phyloP scores from a whole-genome alignment of 2,113 vertebrate species.

The Romanogobio albipinnatus region DNA sequence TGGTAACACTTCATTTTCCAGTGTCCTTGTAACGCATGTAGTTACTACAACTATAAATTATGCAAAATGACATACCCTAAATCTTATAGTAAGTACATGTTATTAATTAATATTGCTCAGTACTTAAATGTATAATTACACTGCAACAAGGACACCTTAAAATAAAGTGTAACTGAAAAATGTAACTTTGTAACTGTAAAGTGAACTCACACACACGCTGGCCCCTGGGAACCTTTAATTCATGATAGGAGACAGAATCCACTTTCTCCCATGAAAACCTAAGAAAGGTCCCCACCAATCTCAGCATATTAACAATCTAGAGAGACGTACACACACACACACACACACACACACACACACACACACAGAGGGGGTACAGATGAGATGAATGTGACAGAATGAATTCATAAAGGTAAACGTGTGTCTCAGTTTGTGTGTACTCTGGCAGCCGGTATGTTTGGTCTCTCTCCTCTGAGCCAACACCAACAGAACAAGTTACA shows the following conservation, averaged over 20 bases:
- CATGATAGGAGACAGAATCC: constrained; percentile 5
- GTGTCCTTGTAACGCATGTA: too few relatives aligned
- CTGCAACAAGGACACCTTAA: too few relatives aligned
- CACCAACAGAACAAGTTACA: constrained; percentile 51
- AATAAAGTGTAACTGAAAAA: too few relatives aligned
- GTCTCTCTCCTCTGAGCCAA: constrained; percentile 49
- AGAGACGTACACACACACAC: constrained; percentile 21
- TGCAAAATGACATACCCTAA: too few relatives aligned
- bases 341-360: constrained; percentile 39
- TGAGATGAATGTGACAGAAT: constrained; percentile 20
- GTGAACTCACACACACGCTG: constrained; percentile 54
- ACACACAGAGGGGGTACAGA: constrained; percentile 26
- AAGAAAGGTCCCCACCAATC: constrained; percentile 16
- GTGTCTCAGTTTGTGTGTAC: constrained; percentile 47
- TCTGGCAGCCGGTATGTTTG: constrained; percentile 54
- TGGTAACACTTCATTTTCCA: background rate
- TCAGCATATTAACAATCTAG: constrained; percentile 55
- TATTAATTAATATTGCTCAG: too few relatives aligned
- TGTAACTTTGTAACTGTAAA: too few relatives aligned
- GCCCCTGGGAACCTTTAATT: constrained; percentile 10
- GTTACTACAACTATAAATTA: too few relatives aligned
- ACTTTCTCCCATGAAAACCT: constrained; percentile 36
- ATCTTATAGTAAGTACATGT: too few relatives aligned
- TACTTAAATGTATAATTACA: too few relatives aligned
- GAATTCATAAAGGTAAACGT: constrained; percentile 52